A percentile compares a stretch with the other conserved stretches of the same genome.
Evolutionary conservation across 1,140 invertebrate species (phyloP).

Genomic region (Heliconius eleuchia): DNA sequence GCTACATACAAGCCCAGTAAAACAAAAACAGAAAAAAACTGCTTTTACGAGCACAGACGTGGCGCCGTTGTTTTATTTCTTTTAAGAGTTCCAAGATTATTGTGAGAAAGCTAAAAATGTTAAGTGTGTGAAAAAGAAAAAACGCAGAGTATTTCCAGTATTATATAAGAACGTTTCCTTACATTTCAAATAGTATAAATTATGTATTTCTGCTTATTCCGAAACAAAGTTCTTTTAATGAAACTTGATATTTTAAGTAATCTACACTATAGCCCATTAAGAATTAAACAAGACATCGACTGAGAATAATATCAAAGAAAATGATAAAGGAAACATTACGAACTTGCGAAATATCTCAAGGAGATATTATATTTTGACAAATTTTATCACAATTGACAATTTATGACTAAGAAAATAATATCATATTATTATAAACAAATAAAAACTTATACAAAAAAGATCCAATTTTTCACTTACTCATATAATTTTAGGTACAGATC

Average conservation of each 20-base stretch:
- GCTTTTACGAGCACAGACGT: background rate
- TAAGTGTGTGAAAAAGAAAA: background rate
- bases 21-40: background rate
- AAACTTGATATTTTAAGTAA: background rate
- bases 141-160: background rate
- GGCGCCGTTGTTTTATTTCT: background rate
- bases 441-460: too few species aligned
- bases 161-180: background rate
- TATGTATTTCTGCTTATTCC: background rate
- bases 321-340: background rate
- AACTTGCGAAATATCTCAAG: background rate
- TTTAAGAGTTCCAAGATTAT: background rate
- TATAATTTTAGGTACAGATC: too few species aligned
- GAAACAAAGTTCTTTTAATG: background rate
- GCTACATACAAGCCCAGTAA: background rate
- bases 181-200: background rate
- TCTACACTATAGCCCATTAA: background rate
- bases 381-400: background rate
- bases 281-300: background rate
- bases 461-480: too few species aligned
- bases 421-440: too few species aligned
- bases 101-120: background rate
- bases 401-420: too few species aligned
- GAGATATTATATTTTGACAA: background rate
- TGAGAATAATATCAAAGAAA: background rate